A percentile compares a stretch with the other conserved stretches of the same genome.
phyloP scores from a whole-genome alignment of 2,888 invertebrate species.

The Penaeus monodon region DNA sequence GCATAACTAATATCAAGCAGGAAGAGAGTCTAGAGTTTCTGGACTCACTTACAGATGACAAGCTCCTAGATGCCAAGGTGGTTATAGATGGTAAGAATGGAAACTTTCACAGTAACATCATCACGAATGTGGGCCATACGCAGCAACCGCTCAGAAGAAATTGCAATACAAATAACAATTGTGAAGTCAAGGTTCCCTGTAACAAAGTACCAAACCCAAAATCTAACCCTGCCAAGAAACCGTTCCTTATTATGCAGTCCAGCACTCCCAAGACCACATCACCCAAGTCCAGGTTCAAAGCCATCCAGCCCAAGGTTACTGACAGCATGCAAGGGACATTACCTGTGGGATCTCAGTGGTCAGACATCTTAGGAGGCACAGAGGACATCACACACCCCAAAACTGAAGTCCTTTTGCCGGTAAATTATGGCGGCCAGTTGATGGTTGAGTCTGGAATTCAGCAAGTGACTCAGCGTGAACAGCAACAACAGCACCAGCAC shows the following conservation, averaged over 20 bases:
- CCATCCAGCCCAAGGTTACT: constrained; percentile 43
- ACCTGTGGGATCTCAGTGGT: constrained; percentile 30
- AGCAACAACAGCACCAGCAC: constrained; percentile 18
- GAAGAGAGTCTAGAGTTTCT: constrained; percentile 49
- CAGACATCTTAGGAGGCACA: constrained; percentile 18
- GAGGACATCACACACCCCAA: constrained; percentile 11
- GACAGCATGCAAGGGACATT: constrained; percentile 11
- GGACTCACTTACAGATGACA: constrained; percentile 52
- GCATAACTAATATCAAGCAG: constrained; percentile 44
- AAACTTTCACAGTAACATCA: constrained; percentile 28
- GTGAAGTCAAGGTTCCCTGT: constrained; percentile 18
- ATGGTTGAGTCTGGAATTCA: background rate
- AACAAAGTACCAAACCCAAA: constrained; percentile 38
- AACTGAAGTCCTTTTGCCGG: background rate
- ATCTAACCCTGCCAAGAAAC: constrained; percentile 36
- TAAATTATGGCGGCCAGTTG: background rate
- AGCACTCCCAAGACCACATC: constrained; percentile 36
- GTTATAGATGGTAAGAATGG: constrained; percentile 33
- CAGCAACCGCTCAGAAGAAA: constrained; percentile 15
- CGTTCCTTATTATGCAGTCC: constrained; percentile 42
- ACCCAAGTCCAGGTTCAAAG: constrained; percentile 43
- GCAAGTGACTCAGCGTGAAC: background rate
- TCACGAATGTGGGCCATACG: constrained; percentile 33
- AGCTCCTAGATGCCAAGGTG: constrained; percentile 24
- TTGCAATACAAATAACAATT: constrained; percentile 4